Conservation (phyloP, 2,888 invertebrate species). For the Entomobrya proxima region DNA sequence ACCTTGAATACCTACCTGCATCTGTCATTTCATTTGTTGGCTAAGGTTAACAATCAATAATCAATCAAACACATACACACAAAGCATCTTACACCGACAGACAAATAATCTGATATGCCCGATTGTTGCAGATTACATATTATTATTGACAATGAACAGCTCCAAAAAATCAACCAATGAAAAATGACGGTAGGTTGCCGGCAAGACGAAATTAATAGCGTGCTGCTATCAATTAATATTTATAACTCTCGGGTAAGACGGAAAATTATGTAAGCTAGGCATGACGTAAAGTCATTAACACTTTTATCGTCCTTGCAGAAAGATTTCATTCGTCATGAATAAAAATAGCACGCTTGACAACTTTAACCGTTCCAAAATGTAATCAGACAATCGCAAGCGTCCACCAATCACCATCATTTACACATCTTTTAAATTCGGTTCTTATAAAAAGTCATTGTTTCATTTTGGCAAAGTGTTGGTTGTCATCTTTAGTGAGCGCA, state of each 20-base stretch:
- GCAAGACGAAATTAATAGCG: too few species aligned
- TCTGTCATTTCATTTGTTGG: neutral
- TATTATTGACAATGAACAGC: too few species aligned
- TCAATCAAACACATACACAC: neutral
- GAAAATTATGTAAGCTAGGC: neutral
- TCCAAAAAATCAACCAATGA: neutral
- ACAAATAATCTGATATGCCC: neutral
- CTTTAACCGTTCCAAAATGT: neutral
- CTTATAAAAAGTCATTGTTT: neutral
- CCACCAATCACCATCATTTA: too few species aligned
- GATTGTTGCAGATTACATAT: too few species aligned
- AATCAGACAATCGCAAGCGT: neutral
- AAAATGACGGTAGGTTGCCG: too few species aligned
- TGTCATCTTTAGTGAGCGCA: neutral
- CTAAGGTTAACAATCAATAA: neutral
- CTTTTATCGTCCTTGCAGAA: neutral
- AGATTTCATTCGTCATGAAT: neutral
- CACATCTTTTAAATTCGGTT: too few species aligned
- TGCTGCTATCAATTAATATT: too few species aligned
- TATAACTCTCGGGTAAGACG: neutral
- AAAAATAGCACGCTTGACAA: neutral
- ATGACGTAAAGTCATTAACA: neutral
- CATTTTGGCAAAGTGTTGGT: neutral
- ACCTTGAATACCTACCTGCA: too few species aligned
- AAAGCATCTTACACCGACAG: neutral